A percentile compares a stretch with the other conserved stretches of the same genome.
phyloP scores from a whole-genome alignment of 35 echinoderm and acorn worm genomes.

The Ophiothrix spiculata region DNA sequence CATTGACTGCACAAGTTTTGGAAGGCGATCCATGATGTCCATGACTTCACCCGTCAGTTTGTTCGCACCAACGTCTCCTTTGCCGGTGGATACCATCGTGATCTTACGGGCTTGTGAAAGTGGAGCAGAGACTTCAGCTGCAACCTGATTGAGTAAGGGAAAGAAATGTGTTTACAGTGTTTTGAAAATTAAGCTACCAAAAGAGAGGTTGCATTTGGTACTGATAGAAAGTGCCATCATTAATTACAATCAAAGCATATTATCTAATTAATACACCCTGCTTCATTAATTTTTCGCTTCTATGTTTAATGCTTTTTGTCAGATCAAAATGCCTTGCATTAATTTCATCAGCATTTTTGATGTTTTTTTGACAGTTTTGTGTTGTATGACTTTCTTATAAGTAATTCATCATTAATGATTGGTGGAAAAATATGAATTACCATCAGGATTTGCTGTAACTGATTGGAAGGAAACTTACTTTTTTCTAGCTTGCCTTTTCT shows the following conservation, averaged over 20 bases:
- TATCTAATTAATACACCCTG: background rate
- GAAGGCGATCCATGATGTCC: slow-evolving; percentile 85
- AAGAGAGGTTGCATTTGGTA: background rate
- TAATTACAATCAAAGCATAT: no score
- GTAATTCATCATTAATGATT: no score
- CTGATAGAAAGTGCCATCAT: background rate
- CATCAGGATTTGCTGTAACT: no score
- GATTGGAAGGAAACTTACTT: no score
- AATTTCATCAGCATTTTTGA: background rate
- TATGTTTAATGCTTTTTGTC: background rate
- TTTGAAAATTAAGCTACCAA: background rate
- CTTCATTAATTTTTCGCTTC: background rate
- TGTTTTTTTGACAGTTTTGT: background rate
- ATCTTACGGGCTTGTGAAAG: slow-evolving; percentile 60
- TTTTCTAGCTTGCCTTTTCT: no score
- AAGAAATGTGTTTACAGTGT: background rate
- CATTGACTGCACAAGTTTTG: slow-evolving; percentile 65
- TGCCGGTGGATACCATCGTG: slow-evolving; percentile 76
- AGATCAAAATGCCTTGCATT: background rate
- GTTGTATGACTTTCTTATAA: no score
- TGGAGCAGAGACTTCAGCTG: slow-evolving; percentile 74
- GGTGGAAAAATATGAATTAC: no score
- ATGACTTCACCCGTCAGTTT: slow-evolving; percentile 83
- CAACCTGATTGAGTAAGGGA: slow-evolving; percentile 35
- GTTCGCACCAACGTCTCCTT: slow-evolving; percentile 65